Evolutionary conservation across 92 coral and sea anemone species (phyloP).

Genomic region (Siderastrea siderea): DNA sequence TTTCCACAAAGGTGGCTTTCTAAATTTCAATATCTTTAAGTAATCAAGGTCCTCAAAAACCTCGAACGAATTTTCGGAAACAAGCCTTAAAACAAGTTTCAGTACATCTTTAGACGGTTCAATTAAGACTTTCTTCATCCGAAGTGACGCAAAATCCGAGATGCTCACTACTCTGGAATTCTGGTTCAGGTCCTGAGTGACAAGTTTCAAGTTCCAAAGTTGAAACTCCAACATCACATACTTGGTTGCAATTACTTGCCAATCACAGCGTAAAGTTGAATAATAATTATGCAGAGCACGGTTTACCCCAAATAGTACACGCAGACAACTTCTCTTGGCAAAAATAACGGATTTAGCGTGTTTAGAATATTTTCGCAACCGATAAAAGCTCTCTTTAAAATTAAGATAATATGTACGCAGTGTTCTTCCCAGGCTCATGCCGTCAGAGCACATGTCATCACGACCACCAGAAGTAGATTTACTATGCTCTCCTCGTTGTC

Average conservation of each 20-base stretch:
- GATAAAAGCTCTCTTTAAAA: background rate
- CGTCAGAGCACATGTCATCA: background rate
- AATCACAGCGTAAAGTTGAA: slow-evolving; percentile 1
- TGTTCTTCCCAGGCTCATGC: background rate
- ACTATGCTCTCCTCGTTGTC: background rate
- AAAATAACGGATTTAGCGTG: background rate
- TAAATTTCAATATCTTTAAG: slow-evolving; percentile 19
- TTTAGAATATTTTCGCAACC: background rate
- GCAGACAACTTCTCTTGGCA: background rate
- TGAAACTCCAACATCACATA: slow-evolving; percentile 19
- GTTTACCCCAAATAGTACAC: background rate
- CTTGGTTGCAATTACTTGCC: slow-evolving; percentile 29
- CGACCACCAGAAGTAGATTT: background rate
- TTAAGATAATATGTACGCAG: no score
- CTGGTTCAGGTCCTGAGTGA: background rate
- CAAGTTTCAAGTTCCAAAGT: background rate
- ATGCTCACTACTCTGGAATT: slow-evolving; percentile 28
- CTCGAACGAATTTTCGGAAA: background rate
- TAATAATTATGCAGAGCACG: slow-evolving; percentile 1
- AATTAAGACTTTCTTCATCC: slow-evolving; percentile 7
- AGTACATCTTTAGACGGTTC: background rate
- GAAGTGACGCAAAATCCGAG: slow-evolving; percentile 11
- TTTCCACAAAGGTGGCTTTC: slow-evolving; percentile 30
- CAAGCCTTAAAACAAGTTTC: slow-evolving; percentile 24
- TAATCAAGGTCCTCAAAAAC: slow-evolving; percentile 13